Conservation (phyloP, 2,797 vertebrate species). For the Sciurus vulgaris region DNA sequence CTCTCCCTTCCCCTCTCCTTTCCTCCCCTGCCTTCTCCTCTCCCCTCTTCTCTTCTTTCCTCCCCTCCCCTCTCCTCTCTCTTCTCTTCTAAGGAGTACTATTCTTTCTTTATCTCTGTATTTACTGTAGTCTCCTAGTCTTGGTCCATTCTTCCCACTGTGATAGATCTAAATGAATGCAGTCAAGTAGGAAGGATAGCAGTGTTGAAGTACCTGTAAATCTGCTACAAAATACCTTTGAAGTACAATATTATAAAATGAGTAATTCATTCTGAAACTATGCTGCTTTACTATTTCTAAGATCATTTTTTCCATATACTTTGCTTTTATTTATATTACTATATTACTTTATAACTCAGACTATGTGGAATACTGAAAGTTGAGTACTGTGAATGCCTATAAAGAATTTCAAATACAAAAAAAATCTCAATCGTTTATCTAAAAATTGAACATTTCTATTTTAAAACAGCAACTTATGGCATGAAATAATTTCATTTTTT, state of each 20-base stretch:
- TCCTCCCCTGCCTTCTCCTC: not conserved
- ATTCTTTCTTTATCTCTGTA: not conserved
- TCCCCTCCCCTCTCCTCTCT: not conserved
- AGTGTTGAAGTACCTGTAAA: not conserved
- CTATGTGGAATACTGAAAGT: not conserved
- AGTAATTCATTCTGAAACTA: not conserved
- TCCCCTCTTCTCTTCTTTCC: not conserved
- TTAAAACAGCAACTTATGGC: not conserved
- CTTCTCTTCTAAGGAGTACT: not conserved
- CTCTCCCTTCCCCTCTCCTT: not conserved
- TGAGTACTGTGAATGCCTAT: not conserved
- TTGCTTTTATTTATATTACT: not conserved
- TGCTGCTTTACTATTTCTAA: not conserved
- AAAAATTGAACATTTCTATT: not conserved
- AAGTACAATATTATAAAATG: not conserved
- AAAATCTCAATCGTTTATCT: not conserved
- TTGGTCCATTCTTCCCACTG: not conserved
- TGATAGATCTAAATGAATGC: not conserved
- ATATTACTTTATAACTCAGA: not conserved
- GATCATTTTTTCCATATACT: not conserved
- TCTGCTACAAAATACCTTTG: not conserved
- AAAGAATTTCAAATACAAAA: not conserved
- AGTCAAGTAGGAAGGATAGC: not conserved
- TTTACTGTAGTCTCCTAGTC: not conserved
- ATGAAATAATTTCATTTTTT: not conserved